A percentile compares a stretch with the other conserved stretches of the same genome.
Conservation (phyloP, 1,140 invertebrate species). For the Chironomus tepperi region DNA sequence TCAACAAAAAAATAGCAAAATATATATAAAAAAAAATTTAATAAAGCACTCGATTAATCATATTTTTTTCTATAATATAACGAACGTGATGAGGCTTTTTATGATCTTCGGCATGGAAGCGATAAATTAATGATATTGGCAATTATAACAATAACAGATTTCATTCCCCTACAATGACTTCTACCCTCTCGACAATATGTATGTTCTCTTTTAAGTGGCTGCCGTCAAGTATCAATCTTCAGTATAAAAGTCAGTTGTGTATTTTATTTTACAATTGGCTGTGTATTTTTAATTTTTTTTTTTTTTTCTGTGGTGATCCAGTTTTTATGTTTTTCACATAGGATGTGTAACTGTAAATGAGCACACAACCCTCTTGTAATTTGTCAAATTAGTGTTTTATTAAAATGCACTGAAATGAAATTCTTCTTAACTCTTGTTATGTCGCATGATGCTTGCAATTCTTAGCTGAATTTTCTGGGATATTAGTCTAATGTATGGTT, state of each 20-base stretch:
- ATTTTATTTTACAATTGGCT: too few relatives aligned
- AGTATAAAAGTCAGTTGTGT: too few relatives aligned
- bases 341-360: neutral
- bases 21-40: slow-evolving; percentile 15
- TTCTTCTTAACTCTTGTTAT: neutral
- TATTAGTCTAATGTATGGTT: too few relatives aligned
- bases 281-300: neutral
- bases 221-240: slow-evolving; percentile 5
- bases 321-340: neutral
- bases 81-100: slow-evolving; percentile 20
- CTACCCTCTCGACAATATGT: neutral
- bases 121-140: slow-evolving; percentile 22
- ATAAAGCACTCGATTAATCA: slow-evolving; percentile 13
- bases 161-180: slow-evolving; percentile 10
- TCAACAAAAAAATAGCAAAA: neutral
- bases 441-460: too few relatives aligned
- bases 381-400: slow-evolving; percentile 20
- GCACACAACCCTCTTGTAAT: slow-evolving; percentile 20
- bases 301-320: slow-evolving; percentile 10
- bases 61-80: slow-evolving; percentile 5
- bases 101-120: slow-evolving; percentile 21
- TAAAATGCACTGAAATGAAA: neutral
- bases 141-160: slow-evolving; percentile 23
- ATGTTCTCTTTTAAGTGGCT: neutral
- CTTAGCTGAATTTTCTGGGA: too few relatives aligned